Percentiles rank a stretch among this genome's conserved stretches.
Conservation (phyloP, 2,113 vertebrate species). For the Tragelaphus imberbis region DNA sequence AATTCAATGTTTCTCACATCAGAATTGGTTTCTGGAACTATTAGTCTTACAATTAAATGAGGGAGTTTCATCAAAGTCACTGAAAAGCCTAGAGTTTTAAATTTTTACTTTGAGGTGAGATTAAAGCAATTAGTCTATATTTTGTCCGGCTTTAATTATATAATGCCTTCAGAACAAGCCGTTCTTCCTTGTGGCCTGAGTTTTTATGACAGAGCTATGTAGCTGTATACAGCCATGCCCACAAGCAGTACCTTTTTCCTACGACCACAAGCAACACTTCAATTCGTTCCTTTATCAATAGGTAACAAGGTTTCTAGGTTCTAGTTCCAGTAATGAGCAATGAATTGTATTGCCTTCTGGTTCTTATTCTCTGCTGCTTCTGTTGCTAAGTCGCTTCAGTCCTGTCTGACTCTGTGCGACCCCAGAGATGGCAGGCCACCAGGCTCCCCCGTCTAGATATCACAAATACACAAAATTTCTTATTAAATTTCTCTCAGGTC, state of each 20-base stretch:
- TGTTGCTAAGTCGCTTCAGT: too few relatives aligned
- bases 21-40: not conserved
- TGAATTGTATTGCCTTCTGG: not conserved
- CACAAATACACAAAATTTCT: not conserved
- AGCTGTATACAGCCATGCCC: not conserved
- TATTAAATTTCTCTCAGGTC: not conserved
- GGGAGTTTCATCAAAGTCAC: not conserved
- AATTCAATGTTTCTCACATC: not conserved
- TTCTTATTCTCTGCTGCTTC: not conserved
- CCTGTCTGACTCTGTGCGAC: too few relatives aligned
- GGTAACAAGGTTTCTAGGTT: not conserved
- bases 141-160: not conserved
- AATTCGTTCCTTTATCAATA: not conserved
- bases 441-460: not conserved
- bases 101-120: not conserved
- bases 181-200: not conserved
- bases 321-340: not conserved
- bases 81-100: not conserved
- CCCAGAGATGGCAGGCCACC: too few relatives aligned
- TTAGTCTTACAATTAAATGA: not conserved
- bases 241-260: not conserved
- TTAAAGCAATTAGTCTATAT: not conserved
- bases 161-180: not conserved
- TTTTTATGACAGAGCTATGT: not conserved
- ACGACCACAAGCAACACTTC: not conserved